phyloP scores from a whole-genome alignment of 2,888 invertebrate species.

The Drosophila neotestacea region DNA sequence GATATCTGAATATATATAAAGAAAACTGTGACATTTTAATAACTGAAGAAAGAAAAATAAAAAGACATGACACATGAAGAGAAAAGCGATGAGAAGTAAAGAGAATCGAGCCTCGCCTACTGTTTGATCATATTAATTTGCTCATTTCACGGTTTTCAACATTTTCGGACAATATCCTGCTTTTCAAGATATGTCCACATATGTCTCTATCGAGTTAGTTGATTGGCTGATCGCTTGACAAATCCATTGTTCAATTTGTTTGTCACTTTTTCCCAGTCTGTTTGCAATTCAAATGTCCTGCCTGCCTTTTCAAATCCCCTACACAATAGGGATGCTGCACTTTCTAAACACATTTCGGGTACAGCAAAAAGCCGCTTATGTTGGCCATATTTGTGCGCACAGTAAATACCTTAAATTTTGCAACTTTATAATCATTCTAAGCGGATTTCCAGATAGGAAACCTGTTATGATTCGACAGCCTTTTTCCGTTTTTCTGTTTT shows the following conservation, averaged over 20 bases:
- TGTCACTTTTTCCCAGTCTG: slow-evolving; percentile 5
- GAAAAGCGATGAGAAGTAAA: not conserved
- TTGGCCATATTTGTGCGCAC: slow-evolving; percentile 72
- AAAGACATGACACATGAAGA: not conserved
- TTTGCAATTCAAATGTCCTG: slow-evolving; percentile 26
- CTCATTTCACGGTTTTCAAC: slow-evolving; percentile 72
- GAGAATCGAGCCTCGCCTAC: not conserved
- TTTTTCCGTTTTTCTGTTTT: slow-evolving; percentile 8
- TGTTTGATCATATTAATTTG: slow-evolving; percentile 54
- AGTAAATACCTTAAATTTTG: slow-evolving; percentile 74
- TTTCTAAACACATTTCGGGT: slow-evolving; percentile 48
- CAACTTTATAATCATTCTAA: slow-evolving; percentile 82
- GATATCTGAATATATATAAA: not conserved
- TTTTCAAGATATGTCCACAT: slow-evolving; percentile 30
- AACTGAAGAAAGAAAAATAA: not conserved
- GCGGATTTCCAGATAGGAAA: slow-evolving; percentile 67
- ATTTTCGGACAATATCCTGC: slow-evolving; percentile 56
- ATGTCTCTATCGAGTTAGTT: slow-evolving; percentile 58
- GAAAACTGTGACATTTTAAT: slow-evolving; percentile 1
- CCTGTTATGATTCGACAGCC: slow-evolving; percentile 60
- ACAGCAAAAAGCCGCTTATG: slow-evolving; percentile 75
- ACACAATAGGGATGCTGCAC: slow-evolving; percentile 17
- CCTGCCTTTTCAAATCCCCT: slow-evolving; percentile 34
- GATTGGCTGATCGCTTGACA: slow-evolving; percentile 30
- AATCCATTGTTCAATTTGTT: slow-evolving; percentile 43